Evolutionary conservation across 2,797 vertebrate species (phyloP).

Genomic region (Eutrigla gurnardus): DNA sequence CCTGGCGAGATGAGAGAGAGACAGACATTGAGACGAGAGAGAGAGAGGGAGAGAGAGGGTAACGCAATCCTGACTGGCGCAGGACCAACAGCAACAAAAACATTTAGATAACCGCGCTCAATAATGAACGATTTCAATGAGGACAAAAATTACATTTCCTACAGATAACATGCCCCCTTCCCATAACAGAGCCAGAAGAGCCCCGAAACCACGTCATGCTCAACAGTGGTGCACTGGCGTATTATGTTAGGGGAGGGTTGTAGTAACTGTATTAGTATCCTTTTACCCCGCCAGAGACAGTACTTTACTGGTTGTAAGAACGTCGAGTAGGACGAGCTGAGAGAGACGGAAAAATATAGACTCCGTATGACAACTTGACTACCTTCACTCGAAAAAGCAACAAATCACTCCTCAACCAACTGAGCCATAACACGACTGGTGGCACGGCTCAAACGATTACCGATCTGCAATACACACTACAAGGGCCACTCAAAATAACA

Average conservation of each 20-base stretch:
- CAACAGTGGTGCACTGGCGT: slow-evolving; percentile 69
- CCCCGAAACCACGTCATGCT: slow-evolving; percentile 77
- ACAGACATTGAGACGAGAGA: slow-evolving; percentile 64
- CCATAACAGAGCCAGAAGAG: slow-evolving; percentile 82
- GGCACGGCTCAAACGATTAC: slow-evolving; percentile 70
- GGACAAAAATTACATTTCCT: slow-evolving; percentile 91
- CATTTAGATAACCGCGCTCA: slow-evolving; percentile 89
- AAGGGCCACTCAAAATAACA: slow-evolving; percentile 76
- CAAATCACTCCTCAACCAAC: slow-evolving; percentile 63
- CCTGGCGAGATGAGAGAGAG: slow-evolving; percentile 67
- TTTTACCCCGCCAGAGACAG: slow-evolving; percentile 78
- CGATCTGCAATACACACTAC: slow-evolving; percentile 66
- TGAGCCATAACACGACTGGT: slow-evolving; percentile 55
- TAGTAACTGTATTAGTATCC: slow-evolving; percentile 83
- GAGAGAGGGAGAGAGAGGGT: slow-evolving; percentile 72
- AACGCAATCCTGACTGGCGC: slow-evolving; percentile 85
- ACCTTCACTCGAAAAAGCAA: slow-evolving; percentile 64
- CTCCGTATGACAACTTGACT: slow-evolving; percentile 60
- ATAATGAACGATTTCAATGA: slow-evolving; percentile 89
- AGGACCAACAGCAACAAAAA: slow-evolving; percentile 87
- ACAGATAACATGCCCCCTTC: slow-evolving; percentile 86
- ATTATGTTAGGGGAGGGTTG: slow-evolving; percentile 75
- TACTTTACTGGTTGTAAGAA: slow-evolving; percentile 67
- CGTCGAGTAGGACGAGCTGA: slow-evolving; percentile 54
- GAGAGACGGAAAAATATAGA: slow-evolving; percentile 57